These are phyloP conservation scores for Mycogona germanica DNA, from an alignment of 2,888 invertebrate genomes.

Conservation along the genomic window DNA sequence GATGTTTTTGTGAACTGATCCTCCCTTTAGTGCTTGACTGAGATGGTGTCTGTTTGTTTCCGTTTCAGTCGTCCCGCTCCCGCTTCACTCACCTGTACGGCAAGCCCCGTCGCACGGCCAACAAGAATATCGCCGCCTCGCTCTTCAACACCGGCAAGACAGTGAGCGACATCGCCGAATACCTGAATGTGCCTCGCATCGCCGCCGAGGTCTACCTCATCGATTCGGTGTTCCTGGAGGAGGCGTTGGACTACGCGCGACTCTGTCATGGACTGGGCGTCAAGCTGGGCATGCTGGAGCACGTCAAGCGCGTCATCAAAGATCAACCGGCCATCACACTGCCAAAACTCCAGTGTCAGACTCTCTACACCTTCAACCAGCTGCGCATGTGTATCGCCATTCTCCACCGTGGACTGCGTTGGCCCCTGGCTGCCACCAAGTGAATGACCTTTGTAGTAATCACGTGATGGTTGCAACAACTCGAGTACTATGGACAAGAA, in stretches of 20 bases:
- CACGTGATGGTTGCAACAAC: background rate
- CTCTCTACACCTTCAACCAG: constrained; percentile 16
- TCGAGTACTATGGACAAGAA: too few relatives aligned
- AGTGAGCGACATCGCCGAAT: constrained; percentile 10
- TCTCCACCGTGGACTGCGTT: constrained; percentile 14
- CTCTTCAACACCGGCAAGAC: constrained; percentile 10
- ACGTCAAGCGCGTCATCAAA: background rate
- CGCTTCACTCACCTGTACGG: constrained; percentile 15
- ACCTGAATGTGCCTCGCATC: constrained; percentile 3
- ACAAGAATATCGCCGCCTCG: constrained; percentile 16
- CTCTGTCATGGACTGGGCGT: constrained; percentile 13
- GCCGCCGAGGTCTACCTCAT: constrained; percentile 17
- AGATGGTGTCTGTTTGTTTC: background rate
- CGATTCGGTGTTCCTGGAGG: constrained; percentile 17
- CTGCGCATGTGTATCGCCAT: constrained; percentile 16
- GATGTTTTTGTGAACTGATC: background rate
- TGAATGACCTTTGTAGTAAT: background rate
- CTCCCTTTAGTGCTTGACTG: too few relatives aligned
- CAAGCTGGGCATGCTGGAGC: background rate
- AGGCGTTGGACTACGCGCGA: constrained; percentile 13
- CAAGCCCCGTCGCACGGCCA: constrained; percentile 18
- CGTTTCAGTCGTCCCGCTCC: background rate
- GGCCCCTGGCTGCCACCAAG: background rate
- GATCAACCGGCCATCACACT: constrained; percentile 2
- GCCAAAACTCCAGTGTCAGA: constrained; percentile 12